Base-by-base conservation (phyloP, 1,140 invertebrate genomes). In the Melitaea cinxia region DNA sequence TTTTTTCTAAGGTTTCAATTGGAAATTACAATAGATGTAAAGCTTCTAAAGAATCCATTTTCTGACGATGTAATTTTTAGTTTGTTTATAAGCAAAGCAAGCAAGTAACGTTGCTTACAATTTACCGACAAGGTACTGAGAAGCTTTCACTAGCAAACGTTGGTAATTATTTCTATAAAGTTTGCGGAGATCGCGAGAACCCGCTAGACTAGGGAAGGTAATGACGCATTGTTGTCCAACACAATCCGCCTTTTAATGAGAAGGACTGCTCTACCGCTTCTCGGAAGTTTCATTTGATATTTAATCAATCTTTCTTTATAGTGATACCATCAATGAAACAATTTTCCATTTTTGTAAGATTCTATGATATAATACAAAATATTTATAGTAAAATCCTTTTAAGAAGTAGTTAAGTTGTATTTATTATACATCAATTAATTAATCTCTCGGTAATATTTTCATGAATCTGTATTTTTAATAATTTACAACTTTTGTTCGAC, bases 211-310 rank as follows among this genome's bases (percentile, higher is more conserved):
- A 67, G 72, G 77, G 72, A 73, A 77, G 60, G 72, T 80, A 81
- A 85, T 77, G 81, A 83, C 58, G 72, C 73, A 83, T 87, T 87
- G 84, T 86, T 87, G 61, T 69, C 53, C 68, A 73, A 71, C 72
- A 80, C 70, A 81, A 80, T 80, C 69, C 68, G 64, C 57, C 60
- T 75, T 70, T 70, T 81, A 78, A 57, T 57, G 54, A 57, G 54
- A 57, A 37, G 21, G 42, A 47, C 7, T 19, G 42, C 42, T 47
- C 42, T 47, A 47, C 42, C 42, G 42, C 42, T 9, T n/a, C 42
- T 47, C 42, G 21, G 42, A 47, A 57, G 37, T 57, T 24, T 35
- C 45, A 37, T 49, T 28, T 59, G 47, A 50, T 49, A 53, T 55
- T 58, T 52, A 55, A 59, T 50, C 37, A 57, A 14, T 49, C 37